Evolutionary conservation across 2,113 vertebrate species (phyloP).

Genomic region (Vulpes vulpes): DNA sequence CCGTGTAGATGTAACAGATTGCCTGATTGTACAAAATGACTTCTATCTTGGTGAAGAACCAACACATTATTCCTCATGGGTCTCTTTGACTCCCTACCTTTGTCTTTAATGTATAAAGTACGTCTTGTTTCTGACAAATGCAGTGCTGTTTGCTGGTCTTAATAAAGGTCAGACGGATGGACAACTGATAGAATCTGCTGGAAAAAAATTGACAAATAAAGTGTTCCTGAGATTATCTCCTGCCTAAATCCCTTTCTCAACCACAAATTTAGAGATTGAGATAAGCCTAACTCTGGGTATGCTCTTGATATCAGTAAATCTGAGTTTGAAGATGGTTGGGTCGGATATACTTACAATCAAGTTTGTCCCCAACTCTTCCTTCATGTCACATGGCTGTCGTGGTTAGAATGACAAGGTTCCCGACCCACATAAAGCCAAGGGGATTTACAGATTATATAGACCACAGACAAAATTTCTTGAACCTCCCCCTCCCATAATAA

Average conservation of each 20-base stretch:
- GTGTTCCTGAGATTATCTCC: constrained; percentile 2
- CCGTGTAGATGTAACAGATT: constrained; percentile 75
- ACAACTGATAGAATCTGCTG: constrained; percentile 49
- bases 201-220: constrained; percentile 55
- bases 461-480: not conserved
- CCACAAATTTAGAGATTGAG: constrained; percentile 59
- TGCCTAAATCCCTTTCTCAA: constrained; percentile 18
- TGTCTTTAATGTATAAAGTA: constrained; percentile 36
- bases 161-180: constrained; percentile 60
- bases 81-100: not conserved
- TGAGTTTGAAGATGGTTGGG: not conserved
- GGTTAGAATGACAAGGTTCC: not conserved
- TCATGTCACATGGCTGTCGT: not conserved
- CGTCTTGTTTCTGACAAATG: constrained; percentile 30
- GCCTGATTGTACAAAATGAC: constrained; percentile 76
- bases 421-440: not conserved
- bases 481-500: accelerated
- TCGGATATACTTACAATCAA: not conserved
- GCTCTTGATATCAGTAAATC: constrained; percentile 11
- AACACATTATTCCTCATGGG: not conserved
- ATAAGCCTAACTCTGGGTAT: constrained; percentile 45
- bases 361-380: not conserved
- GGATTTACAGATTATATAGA: not conserved
- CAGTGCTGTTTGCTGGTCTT: constrained; percentile 29
- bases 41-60: constrained; percentile 62